Conservation (phyloP, 2,888 invertebrate genomes). For the Eulithis prunata region DNA sequence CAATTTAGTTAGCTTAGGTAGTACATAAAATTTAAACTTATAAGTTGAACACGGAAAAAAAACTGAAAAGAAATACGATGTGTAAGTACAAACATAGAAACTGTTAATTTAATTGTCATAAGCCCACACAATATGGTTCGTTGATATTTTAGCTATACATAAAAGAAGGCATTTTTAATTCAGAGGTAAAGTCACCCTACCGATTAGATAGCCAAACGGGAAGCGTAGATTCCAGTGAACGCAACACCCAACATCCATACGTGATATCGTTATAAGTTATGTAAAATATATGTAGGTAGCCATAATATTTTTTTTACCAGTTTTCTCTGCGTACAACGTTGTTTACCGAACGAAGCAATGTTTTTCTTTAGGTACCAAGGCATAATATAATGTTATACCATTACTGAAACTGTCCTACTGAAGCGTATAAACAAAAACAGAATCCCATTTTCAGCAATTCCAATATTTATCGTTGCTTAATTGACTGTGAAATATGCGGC, state of each 20-base stretch:
- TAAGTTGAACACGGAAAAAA: no score
- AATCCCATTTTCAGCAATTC: slow-evolving; percentile 20
- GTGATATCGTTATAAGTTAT: slow-evolving; percentile 35
- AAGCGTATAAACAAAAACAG: slow-evolving; percentile 11
- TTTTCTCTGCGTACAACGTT: background rate
- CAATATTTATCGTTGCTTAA: slow-evolving; percentile 30
- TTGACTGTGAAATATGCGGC: slow-evolving; percentile 32
- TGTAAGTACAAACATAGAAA: no score
- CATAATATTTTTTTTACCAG: background rate
- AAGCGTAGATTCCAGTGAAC: slow-evolving; percentile 21
- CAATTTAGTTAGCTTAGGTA: slow-evolving; percentile 54
- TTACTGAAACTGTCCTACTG: background rate
- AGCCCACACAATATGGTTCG: no score
- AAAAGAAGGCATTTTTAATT: no score
- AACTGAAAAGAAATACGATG: no score
- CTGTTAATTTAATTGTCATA: no score
- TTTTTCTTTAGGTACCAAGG: background rate
- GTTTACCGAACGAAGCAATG: background rate
- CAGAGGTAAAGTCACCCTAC: no score
- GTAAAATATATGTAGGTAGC: background rate
- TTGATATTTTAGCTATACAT: no score
- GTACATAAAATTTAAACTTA: background rate
- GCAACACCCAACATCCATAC: slow-evolving; percentile 19
- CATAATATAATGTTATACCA: background rate
- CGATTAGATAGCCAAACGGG: slow-evolving; percentile 41